These are phyloP conservation scores for Syngnathus scovelli DNA, from an alignment of 2,113 vertebrate species.

Conservation along the genomic window DNA sequence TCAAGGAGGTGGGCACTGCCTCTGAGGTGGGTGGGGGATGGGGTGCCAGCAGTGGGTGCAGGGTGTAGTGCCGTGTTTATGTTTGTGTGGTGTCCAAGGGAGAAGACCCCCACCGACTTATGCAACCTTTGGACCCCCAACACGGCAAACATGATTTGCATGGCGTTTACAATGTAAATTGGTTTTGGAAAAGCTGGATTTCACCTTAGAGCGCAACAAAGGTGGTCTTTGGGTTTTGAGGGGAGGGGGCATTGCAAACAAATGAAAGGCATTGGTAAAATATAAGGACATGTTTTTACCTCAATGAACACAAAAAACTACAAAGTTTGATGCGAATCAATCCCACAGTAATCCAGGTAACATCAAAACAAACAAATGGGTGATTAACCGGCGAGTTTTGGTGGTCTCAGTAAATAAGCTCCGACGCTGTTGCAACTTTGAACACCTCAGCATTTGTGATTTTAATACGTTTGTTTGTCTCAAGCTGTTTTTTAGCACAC, in stretches of 20 bases:
- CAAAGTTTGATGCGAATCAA: not conserved
- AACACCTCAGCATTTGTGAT: slow-evolving; percentile 47
- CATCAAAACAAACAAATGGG: slow-evolving; percentile 4
- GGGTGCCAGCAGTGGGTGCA: slow-evolving; percentile 42
- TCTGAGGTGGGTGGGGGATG: slow-evolving; percentile 24
- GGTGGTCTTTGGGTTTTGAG: slow-evolving; percentile 18
- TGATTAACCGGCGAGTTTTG: slow-evolving; percentile 8
- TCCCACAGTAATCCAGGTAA: not conserved
- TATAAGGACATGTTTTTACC: too few relatives aligned
- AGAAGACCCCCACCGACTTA: slow-evolving; percentile 31
- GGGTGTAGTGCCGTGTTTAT: slow-evolving; percentile 34
- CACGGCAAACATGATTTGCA: slow-evolving; percentile 57
- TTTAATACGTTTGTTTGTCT: slow-evolving; percentile 61
- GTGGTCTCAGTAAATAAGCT: slow-evolving; percentile 26
- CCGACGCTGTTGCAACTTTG: slow-evolving; percentile 30
- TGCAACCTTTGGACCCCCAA: slow-evolving; percentile 43
- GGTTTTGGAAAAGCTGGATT: slow-evolving; percentile 45
- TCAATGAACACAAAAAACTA: not conserved
- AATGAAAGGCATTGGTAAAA: too few relatives aligned
- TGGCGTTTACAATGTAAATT: slow-evolving; percentile 66
- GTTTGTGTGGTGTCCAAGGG: slow-evolving; percentile 33
- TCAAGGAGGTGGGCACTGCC: slow-evolving; percentile 64
- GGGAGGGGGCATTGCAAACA: too few relatives aligned
- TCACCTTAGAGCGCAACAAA: slow-evolving; percentile 34
- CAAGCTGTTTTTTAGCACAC: slow-evolving; percentile 58